These are phyloP conservation scores for Alexandromys oeconomus DNA, from an alignment of 2,797 vertebrate species.

Conservation along the genomic window DNA sequence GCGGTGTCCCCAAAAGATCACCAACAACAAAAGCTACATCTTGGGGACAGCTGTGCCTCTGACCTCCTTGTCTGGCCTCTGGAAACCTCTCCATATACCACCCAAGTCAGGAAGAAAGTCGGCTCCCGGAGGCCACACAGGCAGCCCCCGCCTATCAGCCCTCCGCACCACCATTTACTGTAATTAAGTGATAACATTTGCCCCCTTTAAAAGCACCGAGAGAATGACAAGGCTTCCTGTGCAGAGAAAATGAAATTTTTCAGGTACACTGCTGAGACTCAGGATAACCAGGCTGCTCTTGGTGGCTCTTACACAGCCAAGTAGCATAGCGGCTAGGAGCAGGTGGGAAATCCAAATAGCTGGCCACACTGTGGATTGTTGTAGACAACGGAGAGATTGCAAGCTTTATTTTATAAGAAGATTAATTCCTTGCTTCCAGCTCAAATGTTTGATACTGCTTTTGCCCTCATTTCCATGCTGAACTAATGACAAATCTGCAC, in stretches of 20 bases:
- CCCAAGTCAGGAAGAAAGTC: slow-evolving; percentile 33
- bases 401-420: not conserved
- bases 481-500: slow-evolving; percentile 2
- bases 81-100: slow-evolving; percentile 39
- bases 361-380: slow-evolving; percentile 11
- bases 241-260: slow-evolving; percentile 82
- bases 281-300: slow-evolving; percentile 72
- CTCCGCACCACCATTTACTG: slow-evolving; percentile 78
- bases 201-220: slow-evolving; percentile 73
- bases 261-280: slow-evolving; percentile 78
- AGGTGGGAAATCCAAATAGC: not conserved
- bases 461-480: not conserved
- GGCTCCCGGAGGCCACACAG: slow-evolving; percentile 32
- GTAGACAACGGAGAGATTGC: not conserved
- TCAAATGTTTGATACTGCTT: not conserved
- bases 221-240: slow-evolving; percentile 74
- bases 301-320: slow-evolving; percentile 23
- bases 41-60: not conserved
- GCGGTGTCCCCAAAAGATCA: not conserved
- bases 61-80: not conserved
- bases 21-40: slow-evolving; percentile 34
- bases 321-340: not conserved
- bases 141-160: slow-evolving; percentile 47
- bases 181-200: slow-evolving; percentile 83
- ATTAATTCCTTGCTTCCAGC: slow-evolving; percentile 4